A percentile compares a stretch with the other conserved stretches of the same genome.
phyloP scores from a whole-genome alignment of 2,888 invertebrate species.

The Neria commutata region DNA sequence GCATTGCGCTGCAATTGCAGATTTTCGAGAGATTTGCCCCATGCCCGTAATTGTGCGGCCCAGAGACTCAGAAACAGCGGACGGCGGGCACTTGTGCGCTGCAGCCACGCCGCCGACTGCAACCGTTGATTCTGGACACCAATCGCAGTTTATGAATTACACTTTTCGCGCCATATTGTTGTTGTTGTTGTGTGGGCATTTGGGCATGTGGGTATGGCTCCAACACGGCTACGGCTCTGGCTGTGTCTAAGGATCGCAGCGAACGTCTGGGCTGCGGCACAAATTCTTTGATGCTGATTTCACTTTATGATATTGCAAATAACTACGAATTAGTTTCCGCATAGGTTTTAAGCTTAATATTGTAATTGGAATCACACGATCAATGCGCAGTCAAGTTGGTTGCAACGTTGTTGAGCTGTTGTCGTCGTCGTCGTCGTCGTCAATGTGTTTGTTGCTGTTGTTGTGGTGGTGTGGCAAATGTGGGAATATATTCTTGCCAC shows the following conservation, averaged over 20 bases:
- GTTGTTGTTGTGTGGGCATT: slow-evolving; percentile 31
- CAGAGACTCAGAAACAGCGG: background rate
- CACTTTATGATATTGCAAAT: slow-evolving; percentile 55
- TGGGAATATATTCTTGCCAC: no score
- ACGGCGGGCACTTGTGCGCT: background rate
- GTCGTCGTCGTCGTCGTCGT: no score
- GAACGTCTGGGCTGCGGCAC: slow-evolving; percentile 35
- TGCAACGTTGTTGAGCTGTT: no score
- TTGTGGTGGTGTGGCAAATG: no score
- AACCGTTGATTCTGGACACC: slow-evolving; percentile 33
- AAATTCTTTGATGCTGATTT: slow-evolving; percentile 52
- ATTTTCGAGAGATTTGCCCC: background rate
- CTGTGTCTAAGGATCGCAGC: background rate
- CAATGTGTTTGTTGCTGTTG: no score
- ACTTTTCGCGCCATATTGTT: slow-evolving; percentile 48
- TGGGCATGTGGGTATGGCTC: background rate
- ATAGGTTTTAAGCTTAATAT: slow-evolving; percentile 33
- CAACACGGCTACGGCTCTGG: background rate
- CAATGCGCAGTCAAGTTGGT: background rate
- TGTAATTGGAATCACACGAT: slow-evolving; percentile 13
- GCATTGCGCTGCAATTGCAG: background rate
- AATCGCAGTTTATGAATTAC: slow-evolving; percentile 54
- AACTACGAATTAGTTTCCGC: slow-evolving; percentile 46
- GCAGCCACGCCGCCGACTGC: background rate
- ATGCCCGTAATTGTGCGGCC: background rate